A percentile compares a stretch with the other conserved stretches of the same genome.
Conservation (phyloP, 2,797 vertebrate genomes). For the Coendou prehensilis region DNA sequence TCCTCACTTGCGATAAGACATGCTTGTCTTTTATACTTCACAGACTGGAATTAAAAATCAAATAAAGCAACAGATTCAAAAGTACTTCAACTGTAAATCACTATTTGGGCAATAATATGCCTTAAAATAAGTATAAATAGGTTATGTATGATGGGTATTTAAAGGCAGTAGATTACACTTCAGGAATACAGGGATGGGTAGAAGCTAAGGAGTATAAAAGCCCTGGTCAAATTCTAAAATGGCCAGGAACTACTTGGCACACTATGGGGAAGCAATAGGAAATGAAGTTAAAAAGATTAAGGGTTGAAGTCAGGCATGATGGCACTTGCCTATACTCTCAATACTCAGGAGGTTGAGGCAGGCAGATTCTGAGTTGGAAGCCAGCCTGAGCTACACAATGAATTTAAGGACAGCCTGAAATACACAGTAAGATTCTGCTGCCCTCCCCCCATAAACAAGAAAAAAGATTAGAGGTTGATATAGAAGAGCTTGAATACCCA, state of each 20-base stretch:
- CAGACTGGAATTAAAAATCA: conserved; percentile 10
- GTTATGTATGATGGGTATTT: background rate
- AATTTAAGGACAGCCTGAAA: background rate
- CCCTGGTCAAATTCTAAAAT: background rate
- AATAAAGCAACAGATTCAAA: conserved; percentile 64
- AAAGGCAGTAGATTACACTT: conserved; percentile 14
- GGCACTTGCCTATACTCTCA: no score
- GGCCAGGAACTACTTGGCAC: background rate
- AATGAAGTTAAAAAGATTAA: background rate
- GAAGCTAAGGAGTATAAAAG: background rate
- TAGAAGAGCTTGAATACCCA: background rate
- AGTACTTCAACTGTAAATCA: conserved; percentile 31
- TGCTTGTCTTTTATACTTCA: background rate
- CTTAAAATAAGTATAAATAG: conserved; percentile 30
- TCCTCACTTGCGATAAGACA: conserved; percentile 56
- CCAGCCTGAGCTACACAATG: background rate
- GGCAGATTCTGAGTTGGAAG: background rate
- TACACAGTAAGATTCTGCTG: background rate
- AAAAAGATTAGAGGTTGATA: background rate
- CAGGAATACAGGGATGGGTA: background rate
- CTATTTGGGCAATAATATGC: background rate
- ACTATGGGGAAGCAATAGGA: background rate
- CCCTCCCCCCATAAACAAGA: background rate
- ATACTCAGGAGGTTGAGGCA: background rate
- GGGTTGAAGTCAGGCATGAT: background rate